Percentiles rank a stretch among this genome's conserved stretches.
Evolutionary conservation across 1,140 invertebrate species (phyloP).

Genomic region (Pomacea maculata): DNA sequence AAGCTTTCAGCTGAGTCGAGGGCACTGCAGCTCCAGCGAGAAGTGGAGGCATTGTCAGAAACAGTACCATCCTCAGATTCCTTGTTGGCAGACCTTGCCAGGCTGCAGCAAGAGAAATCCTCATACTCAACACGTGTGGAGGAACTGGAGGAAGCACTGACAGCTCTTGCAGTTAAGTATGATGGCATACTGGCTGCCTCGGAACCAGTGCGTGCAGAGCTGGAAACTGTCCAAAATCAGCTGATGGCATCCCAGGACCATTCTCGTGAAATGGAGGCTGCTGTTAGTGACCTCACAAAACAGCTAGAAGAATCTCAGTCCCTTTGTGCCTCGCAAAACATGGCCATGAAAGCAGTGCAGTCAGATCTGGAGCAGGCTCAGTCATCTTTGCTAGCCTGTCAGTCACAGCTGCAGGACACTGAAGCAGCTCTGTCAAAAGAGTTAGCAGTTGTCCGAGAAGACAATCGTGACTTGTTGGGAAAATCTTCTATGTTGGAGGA

Average conservation of each 20-base stretch:
- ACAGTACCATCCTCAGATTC: not conserved
- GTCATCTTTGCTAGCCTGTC: not conserved
- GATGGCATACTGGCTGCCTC: not conserved
- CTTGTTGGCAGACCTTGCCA: conserved; percentile 6
- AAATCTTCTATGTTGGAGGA: not conserved
- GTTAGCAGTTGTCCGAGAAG: not conserved
- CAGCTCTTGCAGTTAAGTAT: not conserved
- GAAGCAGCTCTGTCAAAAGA: not conserved
- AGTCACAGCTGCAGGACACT: conserved; percentile 12
- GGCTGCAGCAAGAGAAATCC: conserved; percentile 3
- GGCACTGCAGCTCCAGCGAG: not conserved
- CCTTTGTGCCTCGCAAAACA: not conserved
- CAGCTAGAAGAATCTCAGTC: conserved; percentile 17
- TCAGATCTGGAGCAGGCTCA: conserved; percentile 3
- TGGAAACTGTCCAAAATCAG: conserved; percentile 3
- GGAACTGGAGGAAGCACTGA: conserved; percentile 9
- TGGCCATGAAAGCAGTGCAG: conserved; percentile 1
- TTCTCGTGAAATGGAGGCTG: not conserved
- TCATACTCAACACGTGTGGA: not conserved
- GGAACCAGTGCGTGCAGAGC: conserved; percentile 6
- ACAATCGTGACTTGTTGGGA: conserved; percentile 1
- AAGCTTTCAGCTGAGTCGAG: conserved; percentile 2
- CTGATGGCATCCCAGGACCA: conserved; percentile 4
- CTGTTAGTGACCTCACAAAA: not conserved
- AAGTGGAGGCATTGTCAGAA: conserved; percentile 4